These are phyloP conservation scores for Hypocryptadius cinnamomeus DNA, from an alignment of 2,113 vertebrate species.

Conservation along the genomic window DNA sequence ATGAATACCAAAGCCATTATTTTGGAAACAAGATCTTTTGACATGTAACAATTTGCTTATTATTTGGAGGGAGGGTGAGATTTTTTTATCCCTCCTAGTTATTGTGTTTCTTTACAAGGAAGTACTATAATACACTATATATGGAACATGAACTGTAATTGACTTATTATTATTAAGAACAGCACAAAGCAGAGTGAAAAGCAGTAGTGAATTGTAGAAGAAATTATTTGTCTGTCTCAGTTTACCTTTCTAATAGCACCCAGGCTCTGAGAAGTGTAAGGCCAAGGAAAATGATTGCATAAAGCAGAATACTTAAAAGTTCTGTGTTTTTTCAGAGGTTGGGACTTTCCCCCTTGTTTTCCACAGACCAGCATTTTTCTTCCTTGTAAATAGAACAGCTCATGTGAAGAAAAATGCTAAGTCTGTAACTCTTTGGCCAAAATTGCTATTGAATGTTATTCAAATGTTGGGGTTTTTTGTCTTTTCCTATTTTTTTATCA, in stretches of 20 bases:
- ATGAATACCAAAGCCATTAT: not conserved
- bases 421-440: not conserved
- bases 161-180: not conserved
- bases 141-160: not conserved
- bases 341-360: not conserved
- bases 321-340: not conserved
- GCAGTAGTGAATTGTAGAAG: not conserved
- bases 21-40: not conserved
- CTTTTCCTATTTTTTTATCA: not conserved
- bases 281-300: not conserved
- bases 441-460: not conserved
- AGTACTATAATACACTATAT: not conserved
- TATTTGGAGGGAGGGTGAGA: not conserved
- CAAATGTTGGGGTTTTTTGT: not conserved
- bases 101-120: not conserved
- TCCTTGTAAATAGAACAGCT: not conserved
- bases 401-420: not conserved
- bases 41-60: not conserved
- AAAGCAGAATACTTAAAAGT: not conserved
- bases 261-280: not conserved
- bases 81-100: not conserved
- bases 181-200: not conserved
- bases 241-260: not conserved
- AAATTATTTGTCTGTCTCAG: not conserved
- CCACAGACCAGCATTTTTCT: not conserved